Percentiles rank a stretch among this genome's conserved stretches.
Evolutionary conservation across 1,140 invertebrate species (phyloP).

Genomic region (Callitettix versicolor): DNA sequence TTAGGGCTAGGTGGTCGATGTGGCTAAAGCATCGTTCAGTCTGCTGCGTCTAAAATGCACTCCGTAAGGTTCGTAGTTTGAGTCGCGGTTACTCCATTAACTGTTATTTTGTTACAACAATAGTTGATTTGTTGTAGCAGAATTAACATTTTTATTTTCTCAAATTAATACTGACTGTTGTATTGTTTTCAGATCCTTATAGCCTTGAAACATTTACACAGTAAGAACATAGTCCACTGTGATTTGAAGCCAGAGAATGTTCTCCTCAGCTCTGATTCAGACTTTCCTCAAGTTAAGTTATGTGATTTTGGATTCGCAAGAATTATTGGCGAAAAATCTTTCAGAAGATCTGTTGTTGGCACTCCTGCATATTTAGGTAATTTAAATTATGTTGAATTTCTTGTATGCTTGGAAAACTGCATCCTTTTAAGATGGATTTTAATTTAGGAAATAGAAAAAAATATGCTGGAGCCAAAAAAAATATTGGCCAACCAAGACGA

Average conservation of each 20-base stretch:
- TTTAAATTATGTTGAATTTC: conserved; percentile 21
- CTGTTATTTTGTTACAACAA: no score
- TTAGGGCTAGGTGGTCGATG: no score
- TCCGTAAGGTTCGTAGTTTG: no score
- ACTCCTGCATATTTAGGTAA: conserved; percentile 93
- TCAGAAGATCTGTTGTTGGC: conserved; percentile 92
- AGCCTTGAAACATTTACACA: conserved; percentile 95
- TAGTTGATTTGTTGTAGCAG: no score
- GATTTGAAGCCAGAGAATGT: conserved; percentile 99
- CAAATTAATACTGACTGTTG: not conserved
- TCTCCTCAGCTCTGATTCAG: conserved; percentile 79
- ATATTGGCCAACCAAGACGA: no score
- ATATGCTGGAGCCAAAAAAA: no score
- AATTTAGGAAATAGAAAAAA: no score
- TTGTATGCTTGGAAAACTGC: not conserved
- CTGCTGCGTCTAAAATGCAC: no score
- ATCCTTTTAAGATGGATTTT: no score
- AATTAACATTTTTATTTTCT: not conserved
- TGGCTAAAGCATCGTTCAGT: no score
- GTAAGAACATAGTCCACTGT: conserved; percentile 95
- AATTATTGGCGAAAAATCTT: conserved; percentile 97
- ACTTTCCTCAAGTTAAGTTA: conserved; percentile 96
- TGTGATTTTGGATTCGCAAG: conserved; percentile 98
- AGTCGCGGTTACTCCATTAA: no score
- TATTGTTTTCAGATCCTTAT: conserved; percentile 69